These are phyloP conservation scores for Dreissena polymorpha DNA, from an alignment of 1,140 invertebrate species.

Conservation along the genomic window DNA sequence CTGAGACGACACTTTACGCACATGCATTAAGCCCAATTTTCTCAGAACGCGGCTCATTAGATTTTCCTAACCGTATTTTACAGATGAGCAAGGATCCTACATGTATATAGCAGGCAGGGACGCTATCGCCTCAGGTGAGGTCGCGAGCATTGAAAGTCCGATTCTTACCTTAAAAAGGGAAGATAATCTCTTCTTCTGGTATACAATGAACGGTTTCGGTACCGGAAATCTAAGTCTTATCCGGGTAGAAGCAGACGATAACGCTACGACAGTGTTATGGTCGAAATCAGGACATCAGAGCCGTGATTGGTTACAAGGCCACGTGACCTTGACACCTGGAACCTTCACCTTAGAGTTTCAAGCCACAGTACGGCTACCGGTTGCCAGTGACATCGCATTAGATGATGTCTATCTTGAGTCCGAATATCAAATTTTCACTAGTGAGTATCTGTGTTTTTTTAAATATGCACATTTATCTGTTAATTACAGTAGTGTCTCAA, in stretches of 20 bases:
- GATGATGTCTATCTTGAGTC: constrained; percentile 29
- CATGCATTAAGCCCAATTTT: too few relatives aligned
- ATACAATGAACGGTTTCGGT: constrained; percentile 35
- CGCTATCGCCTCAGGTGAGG: not conserved
- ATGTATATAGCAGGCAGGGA: constrained; percentile 34
- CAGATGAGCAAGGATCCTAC: constrained; percentile 33
- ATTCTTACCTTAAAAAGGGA: not conserved
- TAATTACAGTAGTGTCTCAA: too few relatives aligned
- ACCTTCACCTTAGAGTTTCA: constrained; percentile 15
- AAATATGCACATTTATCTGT: too few relatives aligned
- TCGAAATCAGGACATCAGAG: constrained; percentile 14
- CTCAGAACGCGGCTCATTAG: not conserved
- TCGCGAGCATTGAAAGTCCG: constrained; percentile 15
- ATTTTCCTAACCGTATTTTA: not conserved
- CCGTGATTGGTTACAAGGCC: constrained; percentile 6
- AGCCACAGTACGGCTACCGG: constrained; percentile 15
- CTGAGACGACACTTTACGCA: too few relatives aligned
- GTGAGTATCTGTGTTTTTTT: too few relatives aligned
- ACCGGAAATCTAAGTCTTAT: not conserved
- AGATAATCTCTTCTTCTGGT: constrained; percentile 30
- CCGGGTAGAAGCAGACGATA: not conserved
- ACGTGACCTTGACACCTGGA: constrained; percentile 6
- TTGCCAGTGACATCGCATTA: constrained; percentile 36
- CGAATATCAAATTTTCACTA: constrained; percentile 2
- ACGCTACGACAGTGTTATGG: constrained; percentile 13